phyloP scores from a whole-genome alignment of 2,888 invertebrate genomes.

The Laspeyria flexula region DNA sequence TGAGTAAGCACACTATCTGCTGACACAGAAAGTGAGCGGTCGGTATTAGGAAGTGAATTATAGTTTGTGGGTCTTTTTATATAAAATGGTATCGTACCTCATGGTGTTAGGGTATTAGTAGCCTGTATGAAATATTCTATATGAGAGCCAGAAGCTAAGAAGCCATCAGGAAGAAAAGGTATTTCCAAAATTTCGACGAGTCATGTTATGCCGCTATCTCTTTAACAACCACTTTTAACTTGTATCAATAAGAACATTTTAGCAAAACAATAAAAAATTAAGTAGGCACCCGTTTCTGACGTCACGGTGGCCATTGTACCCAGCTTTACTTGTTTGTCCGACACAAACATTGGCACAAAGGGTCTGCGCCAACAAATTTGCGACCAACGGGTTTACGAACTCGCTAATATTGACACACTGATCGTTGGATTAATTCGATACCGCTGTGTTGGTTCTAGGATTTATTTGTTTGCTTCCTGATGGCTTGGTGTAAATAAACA shows the following conservation, averaged over 20 bases:
- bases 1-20: slow-evolving; percentile 3
- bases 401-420: slow-evolving; percentile 2
- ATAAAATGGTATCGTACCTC: too few species aligned
- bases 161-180: too few species aligned
- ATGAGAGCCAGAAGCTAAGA: too few species aligned
- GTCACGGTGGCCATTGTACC: slow-evolving; percentile 43
- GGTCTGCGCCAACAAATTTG: slow-evolving; percentile 33
- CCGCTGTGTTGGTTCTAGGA: background rate
- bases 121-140: too few species aligned
- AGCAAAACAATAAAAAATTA: slow-evolving; percentile 36
- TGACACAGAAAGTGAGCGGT: background rate
- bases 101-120: too few species aligned
- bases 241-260: slow-evolving; percentile 24
- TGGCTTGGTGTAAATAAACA: too few species aligned
- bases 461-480: too few species aligned
- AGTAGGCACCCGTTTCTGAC: slow-evolving; percentile 33
- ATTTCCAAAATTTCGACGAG: too few species aligned
- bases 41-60: slow-evolving; percentile 4
- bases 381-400: slow-evolving; percentile 7
- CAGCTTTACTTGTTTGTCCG: slow-evolving; percentile 44
- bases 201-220: too few species aligned
- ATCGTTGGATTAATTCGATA: slow-evolving; percentile 2
- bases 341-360: slow-evolving; percentile 53
- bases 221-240: background rate
- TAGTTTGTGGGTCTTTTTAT: background rate